These are phyloP conservation scores for Beroe forskalii DNA, from an alignment of 37 sponge, comb jelly and placozoan species.

Conservation along the genomic window DNA sequence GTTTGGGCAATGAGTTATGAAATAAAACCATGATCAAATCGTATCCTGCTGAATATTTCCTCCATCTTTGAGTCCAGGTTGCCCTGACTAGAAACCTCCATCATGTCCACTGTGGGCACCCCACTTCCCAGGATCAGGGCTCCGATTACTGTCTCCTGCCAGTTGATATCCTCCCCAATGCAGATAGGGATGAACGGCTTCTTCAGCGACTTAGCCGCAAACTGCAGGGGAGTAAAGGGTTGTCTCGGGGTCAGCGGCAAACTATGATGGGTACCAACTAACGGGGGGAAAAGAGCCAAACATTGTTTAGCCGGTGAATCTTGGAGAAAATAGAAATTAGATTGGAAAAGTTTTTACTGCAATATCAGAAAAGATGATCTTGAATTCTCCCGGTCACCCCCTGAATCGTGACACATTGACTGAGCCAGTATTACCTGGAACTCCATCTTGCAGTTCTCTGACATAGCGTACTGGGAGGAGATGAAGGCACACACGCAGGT, in stretches of 20 bases:
- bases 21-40: too few relatives aligned
- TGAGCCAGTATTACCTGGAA: too few relatives aligned
- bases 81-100: background rate
- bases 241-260: too few relatives aligned
- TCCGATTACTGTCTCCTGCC: constrained; percentile 32
- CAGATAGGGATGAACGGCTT: constrained; percentile 62
- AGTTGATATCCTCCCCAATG: constrained; percentile 9
- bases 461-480: constrained; percentile 8
- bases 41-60: constrained; percentile 22
- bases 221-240: background rate
- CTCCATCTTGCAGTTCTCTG: constrained; percentile 64
- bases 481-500: constrained; percentile 3
- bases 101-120: background rate
- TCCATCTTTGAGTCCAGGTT: background rate
- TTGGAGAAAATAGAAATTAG: too few relatives aligned
- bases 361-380: too few relatives aligned
- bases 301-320: too few relatives aligned
- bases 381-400: too few relatives aligned
- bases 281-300: too few relatives aligned
- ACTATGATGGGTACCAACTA: too few relatives aligned
- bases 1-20: too few relatives aligned
- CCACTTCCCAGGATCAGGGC: constrained; percentile 43
- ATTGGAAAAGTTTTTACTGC: too few relatives aligned
- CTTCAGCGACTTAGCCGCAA: constrained; percentile 32
- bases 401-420: too few relatives aligned